phyloP scores from a whole-genome alignment of 2,888 invertebrate species.

The Cerastis rubricosa region DNA sequence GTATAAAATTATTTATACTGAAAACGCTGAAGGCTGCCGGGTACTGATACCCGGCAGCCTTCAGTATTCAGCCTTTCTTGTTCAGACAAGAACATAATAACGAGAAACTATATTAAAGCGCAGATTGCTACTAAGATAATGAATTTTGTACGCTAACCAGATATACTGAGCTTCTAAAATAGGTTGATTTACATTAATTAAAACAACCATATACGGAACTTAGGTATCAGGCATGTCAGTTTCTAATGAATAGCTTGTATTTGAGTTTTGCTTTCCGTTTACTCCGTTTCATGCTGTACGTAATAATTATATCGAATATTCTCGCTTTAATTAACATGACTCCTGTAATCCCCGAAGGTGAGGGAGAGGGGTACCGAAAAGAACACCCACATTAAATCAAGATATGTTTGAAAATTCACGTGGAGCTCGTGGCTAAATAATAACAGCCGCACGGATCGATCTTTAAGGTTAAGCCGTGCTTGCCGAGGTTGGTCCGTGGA shows the following conservation, averaged over 20 bases:
- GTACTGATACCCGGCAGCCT: no score
- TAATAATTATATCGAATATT: not conserved
- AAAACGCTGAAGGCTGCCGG: not conserved
- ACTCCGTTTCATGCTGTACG: not conserved
- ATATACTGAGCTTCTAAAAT: not conserved
- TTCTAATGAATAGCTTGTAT: not conserved
- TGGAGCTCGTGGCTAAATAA: not conserved
- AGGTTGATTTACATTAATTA: slow-evolving; percentile 4
- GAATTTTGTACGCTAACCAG: slow-evolving; percentile 1
- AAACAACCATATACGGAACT: not conserved
- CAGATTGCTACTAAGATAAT: no score
- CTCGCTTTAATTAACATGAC: not conserved
- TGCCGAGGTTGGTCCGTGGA: not conserved
- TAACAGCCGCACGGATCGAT: not conserved
- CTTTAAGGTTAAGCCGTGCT: not conserved
- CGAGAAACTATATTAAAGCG: not conserved
- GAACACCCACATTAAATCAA: no score
- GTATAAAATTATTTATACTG: slow-evolving; percentile 18
- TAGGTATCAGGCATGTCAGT: not conserved
- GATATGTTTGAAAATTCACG: no score
- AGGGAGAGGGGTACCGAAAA: no score
- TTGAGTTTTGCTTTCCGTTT: not conserved
- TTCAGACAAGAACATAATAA: slow-evolving; percentile 24
- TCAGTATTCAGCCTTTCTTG: no score
- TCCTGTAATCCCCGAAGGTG: no score